Base-by-base conservation (phyloP, 2,888 invertebrate genomes). In the Rotaria sp. region DNA sequence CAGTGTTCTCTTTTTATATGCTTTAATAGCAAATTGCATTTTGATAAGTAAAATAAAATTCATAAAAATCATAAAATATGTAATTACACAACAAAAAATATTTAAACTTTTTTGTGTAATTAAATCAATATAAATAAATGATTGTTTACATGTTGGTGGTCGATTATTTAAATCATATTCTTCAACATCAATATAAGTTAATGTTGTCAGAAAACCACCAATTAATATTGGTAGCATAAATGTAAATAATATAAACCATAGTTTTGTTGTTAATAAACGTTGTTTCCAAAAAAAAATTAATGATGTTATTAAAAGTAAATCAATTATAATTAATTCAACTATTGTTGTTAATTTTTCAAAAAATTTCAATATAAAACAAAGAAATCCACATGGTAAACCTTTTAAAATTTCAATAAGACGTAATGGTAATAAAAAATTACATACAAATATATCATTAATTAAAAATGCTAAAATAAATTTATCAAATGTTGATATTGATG, bases 381-480 rank as follows among this genome's bases (percentile, higher is more conserved):
- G 45, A 80, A 80, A 80, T 45, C 26, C 80, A 80, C 45, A 80
- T 45, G 80, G 80, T n/a, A 80, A n/a, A 80, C 80, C 80, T n/a
- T 26, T 8, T 10, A 45, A 80, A 11, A 80, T 8, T 13, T 80
- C 80, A 26, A 80, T 45, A 10, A 80, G 45, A 45, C 80, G 80
- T 80, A 80, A 45, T 80, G 80, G 80, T 45, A 80, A 38, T 38
- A 80, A 24, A 18, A 80, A 45, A 45, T 80, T 80, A 45, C 80
- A 80, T 21, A 80, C 80, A 21, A 80, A 45, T 41, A 80, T 45
- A 80, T 80, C 80, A 80, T 80, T 80, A 1, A 80, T 41, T 26
- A 80, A n/a, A 15, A 80, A 45, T 13, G 80, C 41, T 10, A 80
- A n/a, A n/a, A 80, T 80, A 45, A 38, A 80, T 45, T 41, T 80